Evolutionary conservation across 2,888 invertebrate species (phyloP), one percentile per base, ranked within the genome.

Genomic region (Nysson spinosus): DNA sequence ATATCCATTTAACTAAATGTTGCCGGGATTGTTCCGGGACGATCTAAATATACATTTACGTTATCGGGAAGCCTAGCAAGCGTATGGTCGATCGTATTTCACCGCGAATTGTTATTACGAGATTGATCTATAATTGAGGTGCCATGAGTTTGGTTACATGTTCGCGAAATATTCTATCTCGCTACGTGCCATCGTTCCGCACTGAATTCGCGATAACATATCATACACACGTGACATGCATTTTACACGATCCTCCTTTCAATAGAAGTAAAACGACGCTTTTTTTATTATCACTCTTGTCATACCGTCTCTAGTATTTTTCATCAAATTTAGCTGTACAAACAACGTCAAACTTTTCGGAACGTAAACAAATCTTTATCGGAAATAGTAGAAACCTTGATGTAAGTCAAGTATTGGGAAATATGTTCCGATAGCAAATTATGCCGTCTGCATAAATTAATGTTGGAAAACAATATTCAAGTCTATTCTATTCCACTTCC

Each of bases 121-220:
- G 43, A 37, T 58, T 16, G 16, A 49, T 60, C 40, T 39, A 11
- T 40, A 26, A 58, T 34, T 14, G 17, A 30, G 22, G 30, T 6
- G 16, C 6, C 35, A 12, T 19, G n/a, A 5, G 9, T 19, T 44
- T 7, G 4, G 4, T 11, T 4, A 16, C 4, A 34, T 14, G 34
- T 34, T 24, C 24, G 9, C 6, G 24, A 24, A 24, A 24, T 24
- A 24, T 24, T 24, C 24, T 5, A 24, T 24, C 9, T 24, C 24
- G 24, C 24, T 24, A 5, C 9, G 24, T 24, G 9, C 5, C 24
- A 7, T 9, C 24, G 24, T 9, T 7, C 24, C 24, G 24, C n/a
- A n/a, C n/a, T n/a, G 9, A 24, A 24, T 24, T 24, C 24, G 24
- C 24, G 9, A 24, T 24, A 24, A 24, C 24, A 5, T 1, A 24